Conservation (phyloP, 2,113 vertebrate genomes). For the Tichodroma muraria region DNA sequence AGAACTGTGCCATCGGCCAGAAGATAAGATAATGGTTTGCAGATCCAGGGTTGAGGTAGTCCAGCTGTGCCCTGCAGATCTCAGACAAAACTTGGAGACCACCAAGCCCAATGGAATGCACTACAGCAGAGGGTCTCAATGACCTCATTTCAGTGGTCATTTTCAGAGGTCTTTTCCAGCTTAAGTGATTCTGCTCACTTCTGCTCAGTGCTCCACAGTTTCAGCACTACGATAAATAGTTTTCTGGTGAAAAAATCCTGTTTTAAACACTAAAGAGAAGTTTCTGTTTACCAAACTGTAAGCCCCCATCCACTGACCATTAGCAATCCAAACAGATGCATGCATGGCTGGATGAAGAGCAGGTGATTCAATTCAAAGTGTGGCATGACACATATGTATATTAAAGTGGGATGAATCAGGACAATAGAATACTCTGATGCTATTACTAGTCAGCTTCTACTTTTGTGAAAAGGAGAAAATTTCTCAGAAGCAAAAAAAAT, state of each 20-base stretch:
- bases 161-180: background rate
- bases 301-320: background rate
- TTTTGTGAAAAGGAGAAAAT: background rate
- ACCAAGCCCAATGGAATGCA: background rate
- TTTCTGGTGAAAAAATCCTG: background rate
- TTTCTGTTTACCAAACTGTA: background rate
- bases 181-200: background rate
- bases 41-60: background rate
- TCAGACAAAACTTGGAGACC: background rate
- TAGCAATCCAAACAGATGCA: background rate
- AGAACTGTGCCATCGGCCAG: background rate
- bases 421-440: background rate
- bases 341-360: background rate
- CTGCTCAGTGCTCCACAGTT: background rate
- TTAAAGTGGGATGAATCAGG: background rate
- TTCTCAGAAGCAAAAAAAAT: background rate
- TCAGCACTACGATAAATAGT: background rate
- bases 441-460: background rate
- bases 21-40: background rate
- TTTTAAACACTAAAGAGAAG: background rate
- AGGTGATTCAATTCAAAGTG: background rate
- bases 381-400: background rate
- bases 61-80: background rate
- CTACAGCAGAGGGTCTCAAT: background rate
- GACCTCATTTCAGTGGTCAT: no score